Evolutionary conservation across 2,113 vertebrate species (phyloP).

Genomic region (Atrichornis clamosus): DNA sequence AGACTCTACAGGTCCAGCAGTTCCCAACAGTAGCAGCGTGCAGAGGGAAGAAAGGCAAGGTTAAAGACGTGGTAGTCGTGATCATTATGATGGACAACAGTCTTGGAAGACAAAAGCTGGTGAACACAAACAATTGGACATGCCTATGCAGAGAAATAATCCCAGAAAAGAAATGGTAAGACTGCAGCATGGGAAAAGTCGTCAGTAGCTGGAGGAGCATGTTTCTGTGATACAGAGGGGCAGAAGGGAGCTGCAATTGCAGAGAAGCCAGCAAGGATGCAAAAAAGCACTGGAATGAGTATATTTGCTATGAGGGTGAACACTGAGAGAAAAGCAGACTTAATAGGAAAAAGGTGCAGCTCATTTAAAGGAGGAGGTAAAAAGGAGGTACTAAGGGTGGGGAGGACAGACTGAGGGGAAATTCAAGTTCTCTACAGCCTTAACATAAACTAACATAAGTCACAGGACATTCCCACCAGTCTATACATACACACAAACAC

Average conservation of each 20-base stretch:
- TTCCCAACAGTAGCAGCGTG: too few relatives aligned
- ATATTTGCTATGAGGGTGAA: background rate
- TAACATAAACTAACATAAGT: background rate
- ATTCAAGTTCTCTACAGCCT: background rate
- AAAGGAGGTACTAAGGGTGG: background rate
- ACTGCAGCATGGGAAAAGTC: background rate
- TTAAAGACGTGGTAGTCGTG: background rate
- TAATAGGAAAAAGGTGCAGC: background rate
- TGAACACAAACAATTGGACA: rapidly evolving
- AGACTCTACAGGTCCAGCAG: background rate
- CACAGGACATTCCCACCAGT: background rate
- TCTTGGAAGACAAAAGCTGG: background rate
- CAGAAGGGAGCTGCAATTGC: background rate
- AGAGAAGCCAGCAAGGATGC: background rate
- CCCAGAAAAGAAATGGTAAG: background rate
- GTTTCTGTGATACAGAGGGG: background rate
- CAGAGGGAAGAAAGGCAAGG: background rate
- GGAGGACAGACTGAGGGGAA: background rate
- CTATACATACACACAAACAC: background rate
- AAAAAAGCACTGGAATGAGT: background rate
- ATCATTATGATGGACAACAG: background rate
- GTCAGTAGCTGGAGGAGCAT: background rate
- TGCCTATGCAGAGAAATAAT: background rate
- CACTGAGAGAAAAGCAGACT: background rate
- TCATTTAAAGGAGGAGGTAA: background rate